Conservation (phyloP, 2,888 invertebrate genomes). For the Ophion slaviceki region DNA sequence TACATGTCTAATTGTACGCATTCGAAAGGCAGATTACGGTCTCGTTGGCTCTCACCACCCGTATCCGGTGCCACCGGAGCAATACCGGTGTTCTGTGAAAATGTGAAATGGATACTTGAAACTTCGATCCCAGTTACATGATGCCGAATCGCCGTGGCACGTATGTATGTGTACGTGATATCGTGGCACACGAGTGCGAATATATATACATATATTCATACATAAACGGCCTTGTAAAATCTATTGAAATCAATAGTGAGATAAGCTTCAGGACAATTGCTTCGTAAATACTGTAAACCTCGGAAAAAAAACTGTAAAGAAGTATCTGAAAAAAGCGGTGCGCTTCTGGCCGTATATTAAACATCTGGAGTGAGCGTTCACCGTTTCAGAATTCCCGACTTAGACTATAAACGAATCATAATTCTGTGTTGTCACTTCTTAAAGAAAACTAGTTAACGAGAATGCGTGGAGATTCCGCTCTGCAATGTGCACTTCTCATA, state of each 20-base stretch:
- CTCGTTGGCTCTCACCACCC: constrained; percentile 56
- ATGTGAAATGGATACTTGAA: constrained; percentile 16
- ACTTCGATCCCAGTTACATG: constrained; percentile 17
- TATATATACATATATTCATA: neutral
- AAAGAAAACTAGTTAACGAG: neutral
- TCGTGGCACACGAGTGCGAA: neutral
- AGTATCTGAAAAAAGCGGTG: too few relatives aligned
- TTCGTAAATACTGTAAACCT: neutral
- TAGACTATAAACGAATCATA: neutral
- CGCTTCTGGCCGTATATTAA: neutral
- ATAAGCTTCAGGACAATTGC: neutral
- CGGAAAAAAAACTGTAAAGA: too few relatives aligned
- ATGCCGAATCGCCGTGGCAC: neutral
- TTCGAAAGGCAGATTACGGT: constrained; percentile 69
- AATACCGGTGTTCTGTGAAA: constrained; percentile 3
- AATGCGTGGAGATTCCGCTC: neutral
- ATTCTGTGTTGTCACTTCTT: neutral
- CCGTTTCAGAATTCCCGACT: neutral
- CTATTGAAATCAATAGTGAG: constrained; percentile 5
- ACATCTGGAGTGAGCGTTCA: constrained; percentile 1
- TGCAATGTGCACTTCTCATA: neutral
- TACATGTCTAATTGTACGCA: constrained; percentile 65
- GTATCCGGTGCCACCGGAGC: constrained; percentile 7
- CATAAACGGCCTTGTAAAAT: neutral
- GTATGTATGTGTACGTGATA: too few relatives aligned